Conservation (phyloP, 2,113 vertebrate species). For the Rutilus rutilus region DNA sequence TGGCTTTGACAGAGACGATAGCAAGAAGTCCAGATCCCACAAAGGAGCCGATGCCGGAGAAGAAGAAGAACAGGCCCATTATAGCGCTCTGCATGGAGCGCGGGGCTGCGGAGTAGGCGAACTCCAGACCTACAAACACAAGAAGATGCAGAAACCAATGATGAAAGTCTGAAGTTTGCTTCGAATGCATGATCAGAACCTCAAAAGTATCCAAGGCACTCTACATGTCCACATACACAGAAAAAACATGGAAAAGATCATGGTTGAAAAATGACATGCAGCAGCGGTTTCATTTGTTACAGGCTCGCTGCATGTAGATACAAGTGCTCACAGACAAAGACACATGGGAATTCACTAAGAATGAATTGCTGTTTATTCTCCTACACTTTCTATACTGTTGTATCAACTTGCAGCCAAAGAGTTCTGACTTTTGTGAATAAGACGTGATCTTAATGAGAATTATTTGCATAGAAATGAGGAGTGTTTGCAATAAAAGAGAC, state of each 20-base stretch:
- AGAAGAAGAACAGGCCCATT: conserved; percentile 99
- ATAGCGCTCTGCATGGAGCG: conserved; percentile 98
- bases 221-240: neutral
- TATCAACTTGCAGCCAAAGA: neutral
- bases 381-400: neutral
- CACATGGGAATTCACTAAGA: neutral
- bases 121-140: conserved; percentile 86
- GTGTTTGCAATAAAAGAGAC: too few relatives aligned
- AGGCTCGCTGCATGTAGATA: neutral
- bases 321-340: neutral
- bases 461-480: neutral
- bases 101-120: conserved; percentile 95
- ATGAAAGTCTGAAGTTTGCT: neutral
- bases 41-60: conserved; percentile 95
- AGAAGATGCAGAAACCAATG: conserved; percentile 21
- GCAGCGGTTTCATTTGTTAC: neutral
- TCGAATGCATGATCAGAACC: neutral
- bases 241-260: neutral
- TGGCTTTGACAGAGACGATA: conserved; percentile 84
- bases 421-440: neutral
- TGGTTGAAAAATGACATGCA: neutral
- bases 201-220: neutral
- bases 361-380: neutral
- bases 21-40: conserved; percentile 93
- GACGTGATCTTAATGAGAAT: neutral